These are phyloP conservation scores for Semicossyphus pulcher DNA, from an alignment of 2,113 vertebrate species.

Conservation along the genomic window DNA sequence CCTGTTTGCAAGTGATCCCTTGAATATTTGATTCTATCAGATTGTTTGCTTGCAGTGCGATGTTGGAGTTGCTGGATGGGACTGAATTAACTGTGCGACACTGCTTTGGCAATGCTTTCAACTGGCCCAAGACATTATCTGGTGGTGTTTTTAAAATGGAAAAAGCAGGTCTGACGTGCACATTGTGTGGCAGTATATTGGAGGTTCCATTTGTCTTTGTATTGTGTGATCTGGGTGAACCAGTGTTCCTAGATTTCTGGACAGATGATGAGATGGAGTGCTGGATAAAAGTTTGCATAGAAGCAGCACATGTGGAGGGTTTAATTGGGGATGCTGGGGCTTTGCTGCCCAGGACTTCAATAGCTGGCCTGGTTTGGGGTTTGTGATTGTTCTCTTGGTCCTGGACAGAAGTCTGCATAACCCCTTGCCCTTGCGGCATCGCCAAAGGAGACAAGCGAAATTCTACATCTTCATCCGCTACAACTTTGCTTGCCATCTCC, in stretches of 20 bases:
- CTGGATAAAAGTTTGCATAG: conserved; percentile 3
- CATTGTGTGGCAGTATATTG: background rate
- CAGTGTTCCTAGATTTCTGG: background rate
- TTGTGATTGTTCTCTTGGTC: conserved; percentile 29
- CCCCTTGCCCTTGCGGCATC: conserved; percentile 11
- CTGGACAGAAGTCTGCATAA: background rate
- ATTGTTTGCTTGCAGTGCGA: background rate
- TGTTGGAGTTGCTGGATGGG: conserved; percentile 6
- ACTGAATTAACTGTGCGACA: background rate
- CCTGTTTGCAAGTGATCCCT: conserved; percentile 4
- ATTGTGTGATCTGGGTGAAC: background rate
- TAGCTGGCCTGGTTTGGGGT: background rate
- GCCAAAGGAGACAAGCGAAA: conserved; percentile 17
- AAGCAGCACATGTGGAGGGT: background rate
- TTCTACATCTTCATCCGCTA: background rate
- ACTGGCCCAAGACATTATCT: background rate
- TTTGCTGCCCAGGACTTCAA: background rate
- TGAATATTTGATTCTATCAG: background rate
- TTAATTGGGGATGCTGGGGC: background rate
- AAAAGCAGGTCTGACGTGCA: background rate
- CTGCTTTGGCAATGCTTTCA: conserved; percentile 7
- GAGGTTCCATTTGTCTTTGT: background rate
- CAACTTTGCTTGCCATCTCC: background rate
- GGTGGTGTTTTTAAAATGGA: conserved; percentile 6
- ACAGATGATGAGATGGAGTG: conserved; percentile 9